A percentile compares a stretch with the other conserved stretches of the same genome.
Evolutionary conservation across 2,113 vertebrate genomes (phyloP).

Genomic region (Odocoileus hemionus): DNA sequence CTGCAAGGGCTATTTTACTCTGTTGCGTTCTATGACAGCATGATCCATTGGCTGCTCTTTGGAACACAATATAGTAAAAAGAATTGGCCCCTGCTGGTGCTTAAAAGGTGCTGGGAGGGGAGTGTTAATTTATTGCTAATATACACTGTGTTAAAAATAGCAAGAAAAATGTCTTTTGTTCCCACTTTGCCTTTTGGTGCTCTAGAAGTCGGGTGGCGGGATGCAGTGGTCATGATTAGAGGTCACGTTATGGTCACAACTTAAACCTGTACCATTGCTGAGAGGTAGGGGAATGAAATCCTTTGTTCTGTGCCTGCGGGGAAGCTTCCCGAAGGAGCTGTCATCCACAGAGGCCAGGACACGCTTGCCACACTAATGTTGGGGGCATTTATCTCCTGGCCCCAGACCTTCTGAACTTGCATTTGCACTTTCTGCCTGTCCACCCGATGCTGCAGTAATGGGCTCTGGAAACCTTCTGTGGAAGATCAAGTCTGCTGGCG

Average conservation of each 20-base stretch:
- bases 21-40: slow-evolving; percentile 16
- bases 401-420: background rate
- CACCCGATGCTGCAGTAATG: background rate
- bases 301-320: slow-evolving; percentile 20
- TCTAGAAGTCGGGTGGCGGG: background rate
- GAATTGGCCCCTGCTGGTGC: slow-evolving; percentile 53
- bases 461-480: background rate
- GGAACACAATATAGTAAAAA: slow-evolving; percentile 58
- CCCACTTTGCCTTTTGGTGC: slow-evolving; percentile 19
- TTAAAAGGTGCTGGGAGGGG: slow-evolving; percentile 56
- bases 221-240: background rate
- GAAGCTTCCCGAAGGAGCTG: background rate
- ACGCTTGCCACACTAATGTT: background rate
- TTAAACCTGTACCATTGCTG: background rate
- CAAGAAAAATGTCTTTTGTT: slow-evolving; percentile 61
- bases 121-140: slow-evolving; percentile 68
- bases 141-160: slow-evolving; percentile 60
- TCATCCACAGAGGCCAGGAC: background rate
- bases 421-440: background rate
- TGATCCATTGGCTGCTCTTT: slow-evolving; percentile 53
- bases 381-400: background rate
- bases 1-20: background rate
- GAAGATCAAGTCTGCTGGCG: background rate
- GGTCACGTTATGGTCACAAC: slow-evolving; percentile 51
- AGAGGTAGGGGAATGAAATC: background rate